These are phyloP conservation scores for Xenopus tropicalis DNA, from an alignment of 2,113 vertebrate species.

Conservation along the genomic window UCB_Xtro_10.0 CM004451.2:294001-294500, in stretches of 20 bases:
- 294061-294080: conserved; percentile 53
- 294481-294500: too few species aligned
- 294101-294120: conserved; percentile 57
- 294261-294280: conserved; percentile 56
- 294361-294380: too few species aligned
- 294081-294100: conserved; percentile 62
- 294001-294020: too few species aligned
- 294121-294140: conserved; percentile 48
- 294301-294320: neutral
- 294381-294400: too few species aligned
- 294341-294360: too few species aligned
- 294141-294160: conserved; percentile 60
- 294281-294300: conserved; percentile 51
- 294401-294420: too few species aligned
- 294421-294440: too few species aligned
- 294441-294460: too few species aligned
- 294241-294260: conserved; percentile 49
- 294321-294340: too few species aligned
- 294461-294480: too few species aligned
- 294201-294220: conserved; percentile 53
- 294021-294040: conserved; percentile 51
- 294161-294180: conserved; percentile 62
- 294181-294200: conserved; percentile 55
- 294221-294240: conserved; percentile 64
- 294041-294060: conserved; percentile 47